A percentile compares a stretch with the other conserved stretches of the same genome.
These are phyloP conservation scores for Coilia nasus DNA, from an alignment of 2,797 vertebrate species.

Conservation along the genomic window DNA sequence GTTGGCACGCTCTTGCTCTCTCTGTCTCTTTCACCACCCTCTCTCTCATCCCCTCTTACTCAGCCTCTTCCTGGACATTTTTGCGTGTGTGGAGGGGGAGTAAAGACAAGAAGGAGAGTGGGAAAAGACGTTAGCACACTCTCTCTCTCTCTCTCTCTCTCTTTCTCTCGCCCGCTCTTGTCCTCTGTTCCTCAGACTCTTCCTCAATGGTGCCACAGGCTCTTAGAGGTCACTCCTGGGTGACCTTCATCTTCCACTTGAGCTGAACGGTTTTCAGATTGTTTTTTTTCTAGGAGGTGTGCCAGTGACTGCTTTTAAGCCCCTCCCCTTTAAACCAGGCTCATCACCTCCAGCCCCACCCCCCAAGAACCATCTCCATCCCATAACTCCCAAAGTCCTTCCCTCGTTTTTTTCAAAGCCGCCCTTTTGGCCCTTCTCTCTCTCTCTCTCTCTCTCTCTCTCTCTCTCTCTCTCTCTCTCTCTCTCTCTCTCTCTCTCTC, in stretches of 20 bases:
- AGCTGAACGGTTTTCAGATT: constrained; percentile 29
- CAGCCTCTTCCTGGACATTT: not conserved
- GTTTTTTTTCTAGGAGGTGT: not conserved
- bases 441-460: not conserved
- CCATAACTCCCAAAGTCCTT: not conserved
- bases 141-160: not conserved
- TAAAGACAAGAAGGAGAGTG: not conserved
- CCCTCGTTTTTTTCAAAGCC: not conserved
- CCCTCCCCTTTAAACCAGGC: not conserved
- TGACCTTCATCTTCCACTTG: constrained; percentile 21
- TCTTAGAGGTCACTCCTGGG: not conserved
- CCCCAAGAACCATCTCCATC: not conserved
- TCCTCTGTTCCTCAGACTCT: not conserved
- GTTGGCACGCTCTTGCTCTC: not conserved
- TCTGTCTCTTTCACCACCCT: not conserved
- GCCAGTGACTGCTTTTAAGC: not conserved
- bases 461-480: not conserved
- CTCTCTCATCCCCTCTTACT: not conserved
- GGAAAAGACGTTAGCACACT: not conserved
- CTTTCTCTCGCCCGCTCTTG: not conserved
- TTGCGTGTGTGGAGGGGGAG: too few relatives aligned
- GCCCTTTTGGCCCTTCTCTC: not conserved
- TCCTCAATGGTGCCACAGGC: constrained; percentile 16
- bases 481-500: not conserved
- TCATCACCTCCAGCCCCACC: not conserved